Base-by-base conservation (phyloP, 2,888 invertebrate species). In the Drosophila greeni region DNA sequence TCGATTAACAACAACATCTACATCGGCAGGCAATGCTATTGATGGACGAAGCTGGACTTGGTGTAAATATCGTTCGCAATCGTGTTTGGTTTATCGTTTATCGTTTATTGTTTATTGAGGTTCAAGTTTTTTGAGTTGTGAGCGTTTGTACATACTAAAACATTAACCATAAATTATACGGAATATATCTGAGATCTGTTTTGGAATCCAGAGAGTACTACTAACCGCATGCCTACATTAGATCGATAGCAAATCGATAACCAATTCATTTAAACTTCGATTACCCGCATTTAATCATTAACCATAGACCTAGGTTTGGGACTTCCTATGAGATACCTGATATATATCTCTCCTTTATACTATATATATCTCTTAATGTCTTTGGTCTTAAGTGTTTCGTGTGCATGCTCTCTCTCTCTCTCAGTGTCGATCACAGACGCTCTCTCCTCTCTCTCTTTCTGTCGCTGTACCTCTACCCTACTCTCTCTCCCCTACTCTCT, bases 41-140 rank as follows among this genome's bases (percentile, higher is more conserved):
- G 89, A 95, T 95, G 95, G 95, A 95, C 91, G 93, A 94, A 92
- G 93, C 93, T 90, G 94, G 95, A 92, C 92, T 93, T 91, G 93
- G 94, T 93, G 95, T 95, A 95, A 95, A 93, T 95, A 95, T 94
- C 86, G 88, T 85, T 86, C 85, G 85, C 71, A 74, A 72, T 54
- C 65, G 24, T 51, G 56, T 66, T 67, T 53, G 40, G 47, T 47
- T 65, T 65, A 64, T 64, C 39, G 64, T 18, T 66, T 40, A 40
- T 56, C 29, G 49, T 54, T 53, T 47, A 20, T 33, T 5, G 45
- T 14, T 33, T 52, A 31, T 39, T 24, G n/a, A n/a, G n/a, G n/a
- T n/a, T n/a, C n/a, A n/a, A n/a, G 51, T 56, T 26, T 58, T 47
- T 64, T 53, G 43, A 47, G 39, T 65, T 64, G 31, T 45, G 39